Evolutionary conservation across 1,140 invertebrate genomes (phyloP).

Genomic region (Oscheius sp.): DNA sequence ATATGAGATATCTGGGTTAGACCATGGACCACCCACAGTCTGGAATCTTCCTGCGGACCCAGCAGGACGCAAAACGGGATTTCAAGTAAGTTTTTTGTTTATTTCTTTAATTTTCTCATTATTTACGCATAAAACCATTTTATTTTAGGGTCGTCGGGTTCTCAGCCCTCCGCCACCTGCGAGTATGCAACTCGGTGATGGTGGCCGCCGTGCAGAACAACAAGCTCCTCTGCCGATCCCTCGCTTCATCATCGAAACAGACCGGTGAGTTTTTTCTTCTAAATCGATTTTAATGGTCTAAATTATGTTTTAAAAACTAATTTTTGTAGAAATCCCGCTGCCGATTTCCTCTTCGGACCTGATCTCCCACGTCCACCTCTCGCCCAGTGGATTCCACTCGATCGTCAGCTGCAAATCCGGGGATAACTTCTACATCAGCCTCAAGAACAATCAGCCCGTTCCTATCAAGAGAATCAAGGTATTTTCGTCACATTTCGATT

Average conservation of each 20-base stretch:
- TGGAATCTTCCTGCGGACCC: constrained; percentile 22
- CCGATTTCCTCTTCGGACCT: constrained; percentile 13
- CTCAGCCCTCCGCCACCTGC: not conserved
- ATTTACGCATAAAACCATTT: not conserved
- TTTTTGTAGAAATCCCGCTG: constrained; percentile 24
- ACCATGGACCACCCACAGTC: constrained; percentile 14
- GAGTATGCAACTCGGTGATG: constrained; percentile 26
- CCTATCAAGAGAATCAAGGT: constrained; percentile 25
- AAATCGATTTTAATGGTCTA: not conserved
- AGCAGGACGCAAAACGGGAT: constrained; percentile 22
- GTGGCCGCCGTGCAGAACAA: constrained; percentile 2
- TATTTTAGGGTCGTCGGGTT: constrained; percentile 13
- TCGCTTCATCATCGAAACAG: constrained; percentile 1
- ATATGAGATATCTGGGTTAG: too few relatives aligned
- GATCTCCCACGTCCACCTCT: constrained; percentile 23
- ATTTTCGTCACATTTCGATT: too few relatives aligned
- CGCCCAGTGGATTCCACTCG: constrained; percentile 19
- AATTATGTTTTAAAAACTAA: not conserved
- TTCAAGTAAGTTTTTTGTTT: constrained; percentile 12
- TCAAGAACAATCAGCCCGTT: not conserved
- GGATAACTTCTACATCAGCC: constrained; percentile 29
- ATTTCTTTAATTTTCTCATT: not conserved
- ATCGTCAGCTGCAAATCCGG: constrained; percentile 21
- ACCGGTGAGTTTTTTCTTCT: not conserved
- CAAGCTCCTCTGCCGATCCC: not conserved